phyloP scores from a whole-genome alignment of 2,888 invertebrate genomes.

The Hanleya hanleyi region DNA sequence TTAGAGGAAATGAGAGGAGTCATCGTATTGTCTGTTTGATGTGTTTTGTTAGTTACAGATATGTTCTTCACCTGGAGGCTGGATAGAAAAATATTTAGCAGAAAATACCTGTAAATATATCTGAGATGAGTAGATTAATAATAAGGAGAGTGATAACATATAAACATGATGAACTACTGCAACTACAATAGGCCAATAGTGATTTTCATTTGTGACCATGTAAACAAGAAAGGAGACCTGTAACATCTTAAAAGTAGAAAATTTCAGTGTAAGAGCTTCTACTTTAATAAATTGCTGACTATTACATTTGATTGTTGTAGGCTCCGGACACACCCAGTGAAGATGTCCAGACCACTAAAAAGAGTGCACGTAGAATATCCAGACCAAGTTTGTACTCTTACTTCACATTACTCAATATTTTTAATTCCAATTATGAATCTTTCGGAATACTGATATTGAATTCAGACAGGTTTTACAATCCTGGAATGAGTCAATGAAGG shows the following conservation, averaged over 20 bases:
- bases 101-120: not conserved
- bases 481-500: too few species aligned
- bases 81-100: not conserved
- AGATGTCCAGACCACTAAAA: not conserved
- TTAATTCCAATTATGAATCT: too few species aligned
- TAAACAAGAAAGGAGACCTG: not conserved
- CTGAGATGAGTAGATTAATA: too few species aligned
- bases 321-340: not conserved
- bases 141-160: too few species aligned
- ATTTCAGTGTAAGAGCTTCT: not conserved
- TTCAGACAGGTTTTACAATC: too few species aligned
- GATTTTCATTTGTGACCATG: not conserved
- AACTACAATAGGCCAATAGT: too few species aligned
- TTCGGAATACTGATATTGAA: too few species aligned
- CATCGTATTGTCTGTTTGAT: not conserved
- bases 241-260: not conserved
- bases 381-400: constrained; percentile 2
- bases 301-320: not conserved
- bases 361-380: not conserved
- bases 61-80: too few species aligned
- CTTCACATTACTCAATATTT: too few species aligned
- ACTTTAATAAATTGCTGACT: not conserved
- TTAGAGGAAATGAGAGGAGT: not conserved
- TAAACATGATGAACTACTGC: too few species aligned
- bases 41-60: too few species aligned